Conservation (phyloP, 2,888 invertebrate species). For the Ephialtes manifestator region DNA sequence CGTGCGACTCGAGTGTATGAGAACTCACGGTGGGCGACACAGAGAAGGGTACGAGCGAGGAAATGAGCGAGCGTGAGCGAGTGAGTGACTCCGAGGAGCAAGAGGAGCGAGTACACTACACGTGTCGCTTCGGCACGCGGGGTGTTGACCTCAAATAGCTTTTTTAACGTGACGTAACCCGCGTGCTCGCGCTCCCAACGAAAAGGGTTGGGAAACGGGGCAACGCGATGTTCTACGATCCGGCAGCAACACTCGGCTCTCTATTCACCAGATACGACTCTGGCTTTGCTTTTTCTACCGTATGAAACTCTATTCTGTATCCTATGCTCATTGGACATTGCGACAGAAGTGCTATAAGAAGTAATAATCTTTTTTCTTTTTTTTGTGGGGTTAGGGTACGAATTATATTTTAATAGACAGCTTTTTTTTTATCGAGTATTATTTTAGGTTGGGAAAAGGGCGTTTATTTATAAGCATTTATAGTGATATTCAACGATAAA, state of each 20-base stretch:
- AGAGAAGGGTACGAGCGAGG: conserved; percentile 25
- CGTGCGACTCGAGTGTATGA: conserved; percentile 39
- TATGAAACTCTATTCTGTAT: not conserved
- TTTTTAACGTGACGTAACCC: conserved; percentile 84
- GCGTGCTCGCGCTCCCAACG: conserved; percentile 66
- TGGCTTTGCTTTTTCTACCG: conserved; percentile 23
- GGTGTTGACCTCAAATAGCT: conserved; percentile 87
- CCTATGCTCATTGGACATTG: not conserved
- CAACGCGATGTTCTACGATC: conserved; percentile 79
- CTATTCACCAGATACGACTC: conserved; percentile 24
- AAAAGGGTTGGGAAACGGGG: conserved; percentile 84
- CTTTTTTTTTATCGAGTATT: too few species aligned
- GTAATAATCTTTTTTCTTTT: not conserved
- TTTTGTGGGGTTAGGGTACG: not conserved
- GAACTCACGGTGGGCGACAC: conserved; percentile 39
- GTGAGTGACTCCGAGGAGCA: conserved; percentile 74
- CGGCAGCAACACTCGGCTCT: conserved; percentile 35
- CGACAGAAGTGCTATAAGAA: not conserved
- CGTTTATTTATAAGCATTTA: too few species aligned
- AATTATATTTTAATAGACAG: too few species aligned
- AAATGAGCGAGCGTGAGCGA: conserved; percentile 65
- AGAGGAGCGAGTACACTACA: conserved; percentile 85
- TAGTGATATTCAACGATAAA: too few species aligned
- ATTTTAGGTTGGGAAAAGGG: too few species aligned
- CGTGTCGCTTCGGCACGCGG: conserved; percentile 87